Conservation (phyloP, 2,888 invertebrate species). For the Belgica antarctica region DNA sequence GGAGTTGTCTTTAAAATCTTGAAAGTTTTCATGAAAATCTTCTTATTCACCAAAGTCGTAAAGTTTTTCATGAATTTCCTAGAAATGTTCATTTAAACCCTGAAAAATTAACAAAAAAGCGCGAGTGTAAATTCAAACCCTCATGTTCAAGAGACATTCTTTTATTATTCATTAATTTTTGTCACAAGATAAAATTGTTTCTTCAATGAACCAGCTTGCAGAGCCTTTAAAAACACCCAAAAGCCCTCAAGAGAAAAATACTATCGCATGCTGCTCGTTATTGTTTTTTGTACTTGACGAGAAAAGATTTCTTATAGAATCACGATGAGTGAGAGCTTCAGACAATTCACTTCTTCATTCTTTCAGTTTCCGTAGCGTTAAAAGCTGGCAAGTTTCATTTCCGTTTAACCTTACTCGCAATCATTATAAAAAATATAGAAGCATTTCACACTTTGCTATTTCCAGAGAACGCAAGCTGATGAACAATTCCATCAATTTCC, state of each 20-base stretch:
- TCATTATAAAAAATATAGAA: slow-evolving; percentile 41
- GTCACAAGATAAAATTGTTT: background rate
- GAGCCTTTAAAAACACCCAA: slow-evolving; percentile 17
- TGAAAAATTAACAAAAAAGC: too few relatives aligned
- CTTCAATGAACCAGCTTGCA: background rate
- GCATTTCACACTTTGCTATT: slow-evolving; percentile 42
- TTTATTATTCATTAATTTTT: background rate
- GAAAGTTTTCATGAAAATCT: too few relatives aligned
- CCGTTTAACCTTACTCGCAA: slow-evolving; percentile 8
- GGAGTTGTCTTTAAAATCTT: too few relatives aligned
- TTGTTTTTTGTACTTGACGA: slow-evolving; percentile 33
- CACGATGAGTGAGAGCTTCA: background rate
- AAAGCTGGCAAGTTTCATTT: slow-evolving; percentile 26
- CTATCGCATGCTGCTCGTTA: slow-evolving; percentile 6
- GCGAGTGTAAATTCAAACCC: background rate
- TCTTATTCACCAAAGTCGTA: too few relatives aligned
- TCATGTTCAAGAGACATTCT: background rate
- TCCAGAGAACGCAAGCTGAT: too few relatives aligned
- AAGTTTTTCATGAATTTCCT: too few relatives aligned
- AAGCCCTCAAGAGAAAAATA: slow-evolving; percentile 19
- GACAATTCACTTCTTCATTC: background rate
- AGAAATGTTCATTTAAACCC: too few relatives aligned
- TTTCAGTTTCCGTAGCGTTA: background rate
- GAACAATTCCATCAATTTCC: too few relatives aligned
- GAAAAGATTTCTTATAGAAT: background rate